These are phyloP conservation scores for Avahi laniger DNA, from an alignment of 2,797 vertebrate species.

Conservation along the genomic window DNA sequence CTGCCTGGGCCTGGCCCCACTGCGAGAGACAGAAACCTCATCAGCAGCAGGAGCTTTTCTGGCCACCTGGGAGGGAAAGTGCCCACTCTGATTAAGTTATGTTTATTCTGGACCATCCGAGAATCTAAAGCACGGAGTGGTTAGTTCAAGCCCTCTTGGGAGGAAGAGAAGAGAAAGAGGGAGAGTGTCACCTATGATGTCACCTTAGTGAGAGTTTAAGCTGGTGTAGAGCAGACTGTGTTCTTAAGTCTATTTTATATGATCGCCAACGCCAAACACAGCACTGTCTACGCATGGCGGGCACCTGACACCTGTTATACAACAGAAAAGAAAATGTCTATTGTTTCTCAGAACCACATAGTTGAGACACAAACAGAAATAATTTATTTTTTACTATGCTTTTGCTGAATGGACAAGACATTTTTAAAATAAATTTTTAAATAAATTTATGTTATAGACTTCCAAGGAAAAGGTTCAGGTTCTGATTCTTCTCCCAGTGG, in stretches of 20 bases:
- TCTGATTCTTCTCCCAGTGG: not conserved
- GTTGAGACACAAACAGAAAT: not conserved
- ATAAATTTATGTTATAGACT: not conserved
- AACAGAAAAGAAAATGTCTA: not conserved
- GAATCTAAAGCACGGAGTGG: not conserved
- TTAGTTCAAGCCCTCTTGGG: not conserved
- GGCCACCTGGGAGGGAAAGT: not conserved
- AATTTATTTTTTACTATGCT: not conserved
- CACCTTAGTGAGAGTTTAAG: not conserved
- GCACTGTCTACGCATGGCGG: not conserved
- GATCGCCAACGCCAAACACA: not conserved
- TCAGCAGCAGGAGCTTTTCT: not conserved
- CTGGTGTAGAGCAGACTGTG: not conserved
- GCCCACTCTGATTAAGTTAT: not conserved
- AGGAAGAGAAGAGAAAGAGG: not conserved
- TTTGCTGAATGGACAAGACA: not conserved
- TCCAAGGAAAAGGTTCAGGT: conserved; percentile 19
- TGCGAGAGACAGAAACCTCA: not conserved
- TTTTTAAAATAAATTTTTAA: not conserved
- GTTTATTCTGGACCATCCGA: not conserved
- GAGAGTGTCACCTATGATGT: accelerated
- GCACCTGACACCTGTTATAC: conserved; percentile 10
- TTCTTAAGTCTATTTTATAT: not conserved
- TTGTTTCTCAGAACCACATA: not conserved
- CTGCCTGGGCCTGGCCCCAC: not conserved